Evolutionary conservation across 2,797 vertebrate genomes (phyloP), one percentile per base, ranked within the genome.

Genomic region (Myioborus miniatus): DNA sequence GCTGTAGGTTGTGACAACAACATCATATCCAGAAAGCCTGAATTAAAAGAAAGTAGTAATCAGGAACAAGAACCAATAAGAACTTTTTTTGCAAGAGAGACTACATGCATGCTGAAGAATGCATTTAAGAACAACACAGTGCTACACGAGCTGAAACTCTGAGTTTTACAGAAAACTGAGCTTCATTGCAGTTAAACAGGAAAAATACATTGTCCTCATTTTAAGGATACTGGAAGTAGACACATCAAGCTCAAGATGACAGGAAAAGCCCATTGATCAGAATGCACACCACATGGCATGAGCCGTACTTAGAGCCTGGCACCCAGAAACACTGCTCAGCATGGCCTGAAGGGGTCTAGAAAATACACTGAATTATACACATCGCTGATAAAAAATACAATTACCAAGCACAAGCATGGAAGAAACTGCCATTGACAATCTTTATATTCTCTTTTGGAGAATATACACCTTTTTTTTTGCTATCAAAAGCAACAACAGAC

Each of bases 1-100:
- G 90, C 97, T 98, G 84, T 99, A 99, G 11, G 99, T 99, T 70
- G 99, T 99, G 94, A 99, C 98, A 86, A 99, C 99, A 43, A 99
- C 97, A 71, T 99, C 99, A 46, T 99, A 98, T 27, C 96, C 97
- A 12, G 99, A 98, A 56, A 99, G 97, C 62, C 99, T 99, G 96
- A 21, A 39, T 3, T 72, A 90, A 94, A 64, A 80, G 2, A 91
- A 72, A 11, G 43, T 43, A 86, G 29, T 43, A 21, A 82, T 88
- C 6, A 84, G 64, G 39, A 77, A 64, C 7, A 65, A 52, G 43
- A 77, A 68, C 5, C 58, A 32, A 37, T 10, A 24, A 44, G 9
- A 30, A 76, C 77, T 41, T 70, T 0, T 85, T 89, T 46, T 71
- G 36, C 18, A 64, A 76, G 34, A 43, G n/a, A 91, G 67, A 59